These are phyloP conservation scores for Lepilemur ruficaudatus DNA, from an alignment of 2,797 vertebrate genomes.

Conservation along the genomic window DNA sequence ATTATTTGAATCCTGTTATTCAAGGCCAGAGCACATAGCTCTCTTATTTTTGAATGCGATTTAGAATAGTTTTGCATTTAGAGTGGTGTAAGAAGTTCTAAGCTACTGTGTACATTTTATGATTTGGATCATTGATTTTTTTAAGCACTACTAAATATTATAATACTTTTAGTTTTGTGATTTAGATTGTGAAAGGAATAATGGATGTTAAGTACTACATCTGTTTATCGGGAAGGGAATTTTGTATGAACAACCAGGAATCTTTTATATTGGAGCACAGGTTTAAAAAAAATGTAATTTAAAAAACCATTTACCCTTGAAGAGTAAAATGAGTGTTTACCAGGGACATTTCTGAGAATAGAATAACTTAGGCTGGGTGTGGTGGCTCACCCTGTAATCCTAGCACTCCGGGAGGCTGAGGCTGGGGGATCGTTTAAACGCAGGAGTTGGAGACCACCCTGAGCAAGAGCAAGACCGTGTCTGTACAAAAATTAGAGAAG, in stretches of 20 bases:
- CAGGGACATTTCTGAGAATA: neutral
- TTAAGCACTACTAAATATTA: neutral
- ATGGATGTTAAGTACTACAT: neutral
- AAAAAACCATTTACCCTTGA: neutral
- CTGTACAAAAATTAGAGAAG: too few species aligned
- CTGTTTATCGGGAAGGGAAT: neutral
- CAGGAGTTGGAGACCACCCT: too few species aligned
- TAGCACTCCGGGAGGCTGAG: too few species aligned
- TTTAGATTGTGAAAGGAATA: neutral
- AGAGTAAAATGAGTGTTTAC: neutral
- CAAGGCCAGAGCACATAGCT: neutral
- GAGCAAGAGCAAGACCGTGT: too few species aligned
- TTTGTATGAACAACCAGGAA: neutral
- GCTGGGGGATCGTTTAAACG: too few species aligned
- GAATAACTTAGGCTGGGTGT: neutral
- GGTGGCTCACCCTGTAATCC: too few species aligned
- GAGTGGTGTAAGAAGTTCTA: neutral
- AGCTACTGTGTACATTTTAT: neutral
- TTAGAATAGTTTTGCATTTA: neutral
- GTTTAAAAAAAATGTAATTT: neutral
- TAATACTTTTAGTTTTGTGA: neutral
- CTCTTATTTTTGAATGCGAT: neutral
- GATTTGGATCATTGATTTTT: neutral
- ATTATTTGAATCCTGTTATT: neutral
- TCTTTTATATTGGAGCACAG: neutral